These are phyloP conservation scores for Pantala flavescens DNA, from an alignment of 1,140 invertebrate species.

Conservation along the genomic window DNA sequence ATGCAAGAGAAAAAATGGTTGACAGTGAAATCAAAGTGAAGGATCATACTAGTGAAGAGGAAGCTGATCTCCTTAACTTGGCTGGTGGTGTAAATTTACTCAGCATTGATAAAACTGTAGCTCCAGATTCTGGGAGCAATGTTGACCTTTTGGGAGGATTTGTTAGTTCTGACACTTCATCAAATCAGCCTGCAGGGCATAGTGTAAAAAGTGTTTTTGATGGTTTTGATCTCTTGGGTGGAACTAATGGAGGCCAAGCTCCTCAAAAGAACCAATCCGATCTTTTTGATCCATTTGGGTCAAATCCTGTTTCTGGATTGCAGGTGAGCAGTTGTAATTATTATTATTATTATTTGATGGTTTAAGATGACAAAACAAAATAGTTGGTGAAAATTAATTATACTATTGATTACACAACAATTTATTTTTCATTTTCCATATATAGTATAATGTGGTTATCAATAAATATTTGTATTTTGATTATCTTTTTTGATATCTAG, in stretches of 20 bases:
- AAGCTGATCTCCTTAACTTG: constrained; percentile 39
- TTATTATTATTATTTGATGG: too few species aligned
- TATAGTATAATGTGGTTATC: too few species aligned
- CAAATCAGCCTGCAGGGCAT: constrained; percentile 19
- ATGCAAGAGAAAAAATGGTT: not conserved
- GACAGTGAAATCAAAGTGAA: too few species aligned
- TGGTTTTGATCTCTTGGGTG: constrained; percentile 18
- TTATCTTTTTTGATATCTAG: too few species aligned
- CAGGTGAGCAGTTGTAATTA: not conserved
- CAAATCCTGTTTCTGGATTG: not conserved
- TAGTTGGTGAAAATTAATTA: too few species aligned
- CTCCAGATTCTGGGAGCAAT: constrained; percentile 28
- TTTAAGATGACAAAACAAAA: too few species aligned
- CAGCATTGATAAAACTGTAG: constrained; percentile 30
- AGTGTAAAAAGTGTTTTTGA: not conserved
- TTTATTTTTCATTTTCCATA: too few species aligned
- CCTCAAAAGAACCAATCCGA: constrained; percentile 22
- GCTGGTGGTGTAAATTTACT: constrained; percentile 36
- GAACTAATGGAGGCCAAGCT: constrained; percentile 16
- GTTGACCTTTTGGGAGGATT: constrained; percentile 55
- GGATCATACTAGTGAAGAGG: constrained; percentile 17
- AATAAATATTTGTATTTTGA: too few species aligned
- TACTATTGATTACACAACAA: too few species aligned
- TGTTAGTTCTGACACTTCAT: constrained; percentile 26
- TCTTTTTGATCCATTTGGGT: constrained; percentile 27